Conservation (phyloP, 2,113 vertebrate genomes). For the Psilopogon haemacephalus region DNA sequence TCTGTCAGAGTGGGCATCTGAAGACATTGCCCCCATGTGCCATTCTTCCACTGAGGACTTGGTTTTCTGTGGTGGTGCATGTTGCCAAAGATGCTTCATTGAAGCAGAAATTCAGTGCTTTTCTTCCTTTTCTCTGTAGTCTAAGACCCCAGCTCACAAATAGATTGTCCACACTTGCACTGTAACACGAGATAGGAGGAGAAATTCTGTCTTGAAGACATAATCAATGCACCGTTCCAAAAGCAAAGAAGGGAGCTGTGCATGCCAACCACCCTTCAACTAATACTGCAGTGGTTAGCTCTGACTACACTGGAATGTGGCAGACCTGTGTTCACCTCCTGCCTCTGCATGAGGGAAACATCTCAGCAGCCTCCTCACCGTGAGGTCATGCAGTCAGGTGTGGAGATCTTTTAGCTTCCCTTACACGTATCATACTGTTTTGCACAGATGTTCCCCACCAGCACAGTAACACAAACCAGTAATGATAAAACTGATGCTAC, state of each 20-base stretch:
- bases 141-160: not conserved
- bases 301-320: not conserved
- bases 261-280: not conserved
- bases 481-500: not conserved
- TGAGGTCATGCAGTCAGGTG: not conserved
- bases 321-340: not conserved
- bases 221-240: not conserved
- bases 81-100: not conserved
- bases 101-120: not conserved
- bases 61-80: not conserved
- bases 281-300: not conserved
- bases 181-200: not conserved
- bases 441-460: not conserved
- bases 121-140: not conserved
- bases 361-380: not conserved
- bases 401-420: not conserved
- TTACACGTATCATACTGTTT: not conserved
- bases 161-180: not conserved
- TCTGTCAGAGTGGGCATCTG: accelerated
- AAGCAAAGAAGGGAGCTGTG: not conserved
- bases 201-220: not conserved
- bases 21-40: accelerated
- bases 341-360: not conserved
- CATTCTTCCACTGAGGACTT: not conserved
- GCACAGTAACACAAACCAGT: not conserved